Evolutionary conservation across 2,888 invertebrate genomes (phyloP).

Genomic region (Fabriciana adippe): DNA sequence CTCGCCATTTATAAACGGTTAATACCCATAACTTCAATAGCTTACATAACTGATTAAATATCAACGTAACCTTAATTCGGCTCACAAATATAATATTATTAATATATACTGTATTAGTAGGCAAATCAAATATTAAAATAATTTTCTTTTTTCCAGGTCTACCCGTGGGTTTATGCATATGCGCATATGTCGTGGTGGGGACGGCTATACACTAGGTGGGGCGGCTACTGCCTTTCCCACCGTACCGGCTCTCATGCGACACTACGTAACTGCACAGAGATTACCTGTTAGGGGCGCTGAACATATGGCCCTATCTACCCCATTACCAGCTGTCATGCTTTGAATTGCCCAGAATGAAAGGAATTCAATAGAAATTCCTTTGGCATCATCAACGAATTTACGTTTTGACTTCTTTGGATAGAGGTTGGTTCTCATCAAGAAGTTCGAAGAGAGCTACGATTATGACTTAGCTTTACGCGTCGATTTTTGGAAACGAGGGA

Average conservation of each 20-base stretch:
- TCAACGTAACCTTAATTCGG: too few relatives aligned
- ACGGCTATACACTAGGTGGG: conserved; percentile 94
- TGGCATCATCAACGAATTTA: conserved; percentile 11
- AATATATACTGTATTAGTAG: neutral
- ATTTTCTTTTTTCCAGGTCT: conserved; percentile 84
- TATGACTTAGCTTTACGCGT: too few relatives aligned
- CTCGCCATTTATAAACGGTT: too few relatives aligned
- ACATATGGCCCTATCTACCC: conserved; percentile 97
- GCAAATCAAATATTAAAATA: neutral
- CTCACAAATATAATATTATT: too few relatives aligned
- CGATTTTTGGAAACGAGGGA: conserved; percentile 2
- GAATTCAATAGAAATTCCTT: conserved; percentile 26
- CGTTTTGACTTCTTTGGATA: neutral
- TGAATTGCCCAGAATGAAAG: conserved; percentile 55
- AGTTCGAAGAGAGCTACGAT: too few relatives aligned
- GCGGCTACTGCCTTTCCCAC: conserved; percentile 95
- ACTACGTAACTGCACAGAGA: conserved; percentile 93
- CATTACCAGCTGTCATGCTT: conserved; percentile 92
- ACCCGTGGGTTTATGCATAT: conserved; percentile 98
- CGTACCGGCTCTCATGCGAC: conserved; percentile 97
- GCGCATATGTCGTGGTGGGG: conserved; percentile 92
- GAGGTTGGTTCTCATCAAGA: neutral
- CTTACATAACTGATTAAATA: neutral
- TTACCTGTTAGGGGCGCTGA: conserved; percentile 97
- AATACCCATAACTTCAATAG: neutral